Evolutionary conservation across 2,888 invertebrate genomes (phyloP), one percentile per base, ranked within the genome.

Genomic region (Seladonia tumulorum): DNA sequence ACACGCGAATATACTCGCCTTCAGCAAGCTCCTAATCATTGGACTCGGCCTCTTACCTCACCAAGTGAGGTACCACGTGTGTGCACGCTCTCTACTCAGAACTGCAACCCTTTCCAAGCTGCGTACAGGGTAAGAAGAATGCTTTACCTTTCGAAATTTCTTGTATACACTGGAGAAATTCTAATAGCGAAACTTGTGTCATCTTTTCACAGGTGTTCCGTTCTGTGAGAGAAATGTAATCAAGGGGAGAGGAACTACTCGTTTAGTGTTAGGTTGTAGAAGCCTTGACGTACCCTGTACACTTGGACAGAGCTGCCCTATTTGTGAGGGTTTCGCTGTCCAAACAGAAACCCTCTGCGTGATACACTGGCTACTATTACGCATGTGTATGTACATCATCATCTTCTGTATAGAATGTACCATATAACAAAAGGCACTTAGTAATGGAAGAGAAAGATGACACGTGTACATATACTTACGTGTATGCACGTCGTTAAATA

Each of bases 11-110:
- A 70, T 39, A 60, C 49, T 53, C 81, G 66, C 70, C 71, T 42
- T 63, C 47, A 47, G 60, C n/a, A 75, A 74, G 63, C 80, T 35
- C 70, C 74, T 77, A 71, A 75, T 29, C 63, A 25, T 70, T 35
- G 16, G n/a, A 22, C 10, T 35, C 16, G 12, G 57, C n/a, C 39
- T 76, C 83, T 84, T 83, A 83, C 84, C 83, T 81, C 49, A 16
- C 25, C 22, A 16, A 2, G 16, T n/a, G 74, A n/a, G 53, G 57
- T 74, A 57, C 25, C 22, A 74, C 57, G 57, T 25, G n/a, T n/a
- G 14, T 8, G 35, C 53, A 74, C 74, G 22, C 57, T 70, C 57
- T 57, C n/a, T 74, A 39, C 14, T 35, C 14, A 35, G 35, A 14
- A 39, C 39, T 12, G 35, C 74, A 74, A 25, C 57, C n/a, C 74